A percentile compares a stretch with the other conserved stretches of the same genome.
These are phyloP conservation scores for Suillia variegata DNA, from an alignment of 2,888 invertebrate genomes.

Conservation along the genomic window DNA sequence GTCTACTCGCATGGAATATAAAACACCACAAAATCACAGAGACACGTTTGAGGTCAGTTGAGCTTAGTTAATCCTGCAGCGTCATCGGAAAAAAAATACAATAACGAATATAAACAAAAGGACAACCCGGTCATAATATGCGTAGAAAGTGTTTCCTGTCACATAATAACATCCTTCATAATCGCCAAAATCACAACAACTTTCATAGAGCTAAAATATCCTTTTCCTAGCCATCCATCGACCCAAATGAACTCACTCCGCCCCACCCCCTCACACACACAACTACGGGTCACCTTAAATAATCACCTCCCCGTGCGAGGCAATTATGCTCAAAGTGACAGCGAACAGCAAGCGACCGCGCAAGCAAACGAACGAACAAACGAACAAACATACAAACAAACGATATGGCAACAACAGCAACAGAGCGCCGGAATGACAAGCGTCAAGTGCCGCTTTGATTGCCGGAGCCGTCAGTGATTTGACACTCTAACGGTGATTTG, in stretches of 20 bases:
- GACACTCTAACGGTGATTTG: conserved; percentile 2
- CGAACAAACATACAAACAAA: too few species aligned
- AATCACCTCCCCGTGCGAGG: background rate
- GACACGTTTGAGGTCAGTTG: background rate
- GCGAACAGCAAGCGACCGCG: background rate
- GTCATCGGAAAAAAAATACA: background rate
- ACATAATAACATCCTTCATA: conserved; percentile 4
- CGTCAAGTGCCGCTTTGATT: conserved; percentile 14
- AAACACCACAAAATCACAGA: background rate
- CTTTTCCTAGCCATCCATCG: background rate
- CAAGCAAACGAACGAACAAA: too few species aligned
- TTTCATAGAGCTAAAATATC: background rate
- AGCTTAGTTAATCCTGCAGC: background rate
- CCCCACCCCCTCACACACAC: background rate
- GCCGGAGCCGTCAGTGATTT: conserved; percentile 5
- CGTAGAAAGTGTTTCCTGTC: conserved; percentile 1
- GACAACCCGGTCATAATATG: background rate
- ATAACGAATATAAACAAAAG: background rate
- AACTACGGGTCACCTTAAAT: background rate
- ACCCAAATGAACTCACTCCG: background rate
- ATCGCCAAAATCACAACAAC: background rate
- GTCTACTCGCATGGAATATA: too few species aligned
- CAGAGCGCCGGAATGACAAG: conserved; percentile 9
- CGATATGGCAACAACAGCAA: too few species aligned
- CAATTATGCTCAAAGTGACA: conserved; percentile 9